These are phyloP conservation scores for Neofelis nebulosa DNA, from an alignment of 2,113 vertebrate species.

Conservation along the genomic window DNA sequence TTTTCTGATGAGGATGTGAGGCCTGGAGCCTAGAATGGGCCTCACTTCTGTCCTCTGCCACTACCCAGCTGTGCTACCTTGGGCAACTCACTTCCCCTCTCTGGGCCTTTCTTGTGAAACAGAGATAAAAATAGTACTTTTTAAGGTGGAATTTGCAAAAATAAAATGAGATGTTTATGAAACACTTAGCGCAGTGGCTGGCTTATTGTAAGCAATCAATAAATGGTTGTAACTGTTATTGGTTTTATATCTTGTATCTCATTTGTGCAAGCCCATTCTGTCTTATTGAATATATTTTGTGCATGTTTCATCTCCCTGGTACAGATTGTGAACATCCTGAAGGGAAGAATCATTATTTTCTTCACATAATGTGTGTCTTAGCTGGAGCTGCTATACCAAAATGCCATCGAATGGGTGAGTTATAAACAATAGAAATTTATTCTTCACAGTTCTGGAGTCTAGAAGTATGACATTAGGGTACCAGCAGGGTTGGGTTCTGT, in stretches of 20 bases:
- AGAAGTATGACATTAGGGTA: not conserved
- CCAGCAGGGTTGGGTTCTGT: not conserved
- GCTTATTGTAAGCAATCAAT: constrained; percentile 14
- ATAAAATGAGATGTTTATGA: constrained; percentile 34
- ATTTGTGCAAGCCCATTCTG: constrained; percentile 1
- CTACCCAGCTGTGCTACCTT: constrained; percentile 20
- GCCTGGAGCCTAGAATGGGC: not conserved
- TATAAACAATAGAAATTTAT: constrained; percentile 12
- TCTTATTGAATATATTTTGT: constrained; percentile 16
- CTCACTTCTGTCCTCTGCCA: not conserved
- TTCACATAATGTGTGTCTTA: not conserved
- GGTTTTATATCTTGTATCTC: not conserved
- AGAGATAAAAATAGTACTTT: constrained; percentile 39
- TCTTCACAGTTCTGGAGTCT: not conserved
- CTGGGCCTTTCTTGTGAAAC: constrained; percentile 29
- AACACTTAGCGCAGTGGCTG: not conserved
- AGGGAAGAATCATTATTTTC: not conserved
- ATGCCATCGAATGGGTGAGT: not conserved
- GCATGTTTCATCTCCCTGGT: not conserved
- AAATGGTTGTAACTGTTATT: not conserved
- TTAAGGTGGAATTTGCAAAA: constrained; percentile 9
- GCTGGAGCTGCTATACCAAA: not conserved
- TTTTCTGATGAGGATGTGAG: constrained; percentile 6
- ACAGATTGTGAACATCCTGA: not conserved
- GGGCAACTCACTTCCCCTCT: constrained; percentile 50